phyloP scores from a whole-genome alignment of 2,888 invertebrate genomes.

The Lasioglossum marginatum region DNA sequence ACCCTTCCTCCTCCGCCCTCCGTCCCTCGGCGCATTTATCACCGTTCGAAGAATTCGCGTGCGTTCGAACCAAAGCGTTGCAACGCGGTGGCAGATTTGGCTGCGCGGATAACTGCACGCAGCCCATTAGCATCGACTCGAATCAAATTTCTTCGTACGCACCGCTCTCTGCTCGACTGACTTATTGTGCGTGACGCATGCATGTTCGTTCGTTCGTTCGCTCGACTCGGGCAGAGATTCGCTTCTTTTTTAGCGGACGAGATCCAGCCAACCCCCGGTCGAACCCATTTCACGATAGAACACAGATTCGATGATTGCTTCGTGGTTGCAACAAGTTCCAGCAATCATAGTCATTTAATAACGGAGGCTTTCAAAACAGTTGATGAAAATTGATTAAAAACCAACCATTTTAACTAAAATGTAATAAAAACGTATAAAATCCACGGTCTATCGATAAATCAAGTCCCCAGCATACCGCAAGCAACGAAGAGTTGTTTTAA shows the following conservation, averaged over 20 bases:
- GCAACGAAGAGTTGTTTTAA: background rate
- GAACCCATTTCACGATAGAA: background rate
- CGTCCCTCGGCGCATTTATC: conserved; percentile 40
- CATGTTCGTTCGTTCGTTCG: background rate
- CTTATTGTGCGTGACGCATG: conserved; percentile 37
- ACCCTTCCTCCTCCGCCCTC: background rate
- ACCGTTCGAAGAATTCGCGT: conserved; percentile 49
- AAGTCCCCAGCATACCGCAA: background rate
- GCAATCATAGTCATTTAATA: background rate
- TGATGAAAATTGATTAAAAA: no score
- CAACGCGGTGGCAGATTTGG: conserved; percentile 46
- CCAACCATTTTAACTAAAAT: no score
- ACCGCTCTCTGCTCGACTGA: conserved; percentile 38
- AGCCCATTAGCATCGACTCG: conserved; percentile 56
- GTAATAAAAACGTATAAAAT: no score
- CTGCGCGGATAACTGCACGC: conserved; percentile 47
- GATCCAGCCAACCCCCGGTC: background rate
- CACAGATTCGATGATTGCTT: background rate
- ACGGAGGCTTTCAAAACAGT: background rate
- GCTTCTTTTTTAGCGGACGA: conserved; percentile 8
- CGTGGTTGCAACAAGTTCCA: background rate
- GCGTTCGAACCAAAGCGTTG: background rate
- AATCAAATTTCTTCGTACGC: conserved; percentile 55
- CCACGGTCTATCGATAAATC: background rate
- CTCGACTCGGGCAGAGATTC: background rate